These are phyloP conservation scores for Alligator sinensis DNA, from an alignment of 2,113 vertebrate genomes.

Conservation along the genomic window DNA sequence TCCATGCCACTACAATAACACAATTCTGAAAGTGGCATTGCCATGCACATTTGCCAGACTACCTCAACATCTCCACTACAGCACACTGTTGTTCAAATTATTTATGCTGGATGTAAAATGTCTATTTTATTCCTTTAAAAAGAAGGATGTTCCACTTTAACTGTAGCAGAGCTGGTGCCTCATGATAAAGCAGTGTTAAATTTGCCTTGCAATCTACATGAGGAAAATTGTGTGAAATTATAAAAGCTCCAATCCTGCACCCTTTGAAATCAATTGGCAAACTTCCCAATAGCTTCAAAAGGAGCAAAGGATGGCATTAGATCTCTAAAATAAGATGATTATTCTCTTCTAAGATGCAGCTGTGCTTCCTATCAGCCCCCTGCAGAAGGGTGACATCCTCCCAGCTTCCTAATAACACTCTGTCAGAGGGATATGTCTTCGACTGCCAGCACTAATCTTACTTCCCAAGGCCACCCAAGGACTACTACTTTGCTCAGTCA, in stretches of 20 bases:
- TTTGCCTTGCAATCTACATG: background rate
- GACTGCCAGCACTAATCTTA: background rate
- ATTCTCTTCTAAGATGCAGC: slow-evolving; percentile 20
- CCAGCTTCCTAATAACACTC: background rate
- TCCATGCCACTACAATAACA: background rate
- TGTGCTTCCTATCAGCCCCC: slow-evolving; percentile 24
- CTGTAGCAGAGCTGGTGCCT: background rate
- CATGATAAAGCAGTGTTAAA: background rate
- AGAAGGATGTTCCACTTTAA: background rate
- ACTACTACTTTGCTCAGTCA: background rate
- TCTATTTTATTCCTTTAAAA: background rate
- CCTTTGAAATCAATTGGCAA: background rate
- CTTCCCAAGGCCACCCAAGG: background rate
- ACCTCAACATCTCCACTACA: rapidly evolving
- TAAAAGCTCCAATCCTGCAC: background rate
- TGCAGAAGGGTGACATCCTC: background rate
- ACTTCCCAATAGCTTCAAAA: background rate
- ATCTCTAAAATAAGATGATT: background rate
- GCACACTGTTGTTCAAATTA: background rate
- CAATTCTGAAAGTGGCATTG: background rate
- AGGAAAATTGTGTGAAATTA: background rate
- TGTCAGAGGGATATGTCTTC: background rate
- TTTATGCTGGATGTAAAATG: background rate
- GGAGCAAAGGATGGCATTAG: background rate
- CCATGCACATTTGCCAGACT: background rate